A percentile compares a stretch with the other conserved stretches of the same genome.
phyloP scores from a whole-genome alignment of 2,888 invertebrate species.

The Chironomus riparius region DNA sequence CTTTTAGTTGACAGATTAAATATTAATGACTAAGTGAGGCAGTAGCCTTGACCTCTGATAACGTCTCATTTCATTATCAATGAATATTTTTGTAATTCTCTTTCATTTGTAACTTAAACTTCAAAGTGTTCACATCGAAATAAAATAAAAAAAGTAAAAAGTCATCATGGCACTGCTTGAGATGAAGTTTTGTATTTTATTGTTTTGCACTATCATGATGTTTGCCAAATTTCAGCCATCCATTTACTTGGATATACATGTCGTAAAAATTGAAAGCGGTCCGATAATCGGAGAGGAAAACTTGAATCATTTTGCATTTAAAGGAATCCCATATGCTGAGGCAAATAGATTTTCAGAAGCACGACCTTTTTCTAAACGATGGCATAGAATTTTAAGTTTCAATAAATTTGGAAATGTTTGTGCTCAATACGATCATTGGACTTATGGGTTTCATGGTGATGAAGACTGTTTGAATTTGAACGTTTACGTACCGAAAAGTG shows the following conservation, averaged over 20 bases:
- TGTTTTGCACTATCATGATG: neutral
- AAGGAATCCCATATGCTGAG: constrained; percentile 57
- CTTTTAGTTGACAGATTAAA: too few relatives aligned
- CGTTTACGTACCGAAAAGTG: constrained; percentile 47
- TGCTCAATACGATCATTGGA: constrained; percentile 51
- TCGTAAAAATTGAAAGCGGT: constrained; percentile 31
- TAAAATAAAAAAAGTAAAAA: too few relatives aligned
- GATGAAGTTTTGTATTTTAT: neutral
- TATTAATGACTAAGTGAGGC: too few relatives aligned
- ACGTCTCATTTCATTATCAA: too few relatives aligned
- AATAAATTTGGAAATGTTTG: constrained; percentile 50
- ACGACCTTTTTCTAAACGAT: constrained; percentile 31
- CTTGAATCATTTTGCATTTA: constrained; percentile 48
- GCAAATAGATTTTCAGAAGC: constrained; percentile 47
- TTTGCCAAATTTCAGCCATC: too few relatives aligned
- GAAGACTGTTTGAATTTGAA: constrained; percentile 62
- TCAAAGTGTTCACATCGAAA: neutral
- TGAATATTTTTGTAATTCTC: too few relatives aligned
- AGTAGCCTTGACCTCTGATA: too few relatives aligned
- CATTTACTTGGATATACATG: neutral
- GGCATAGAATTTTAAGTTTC: constrained; percentile 43
- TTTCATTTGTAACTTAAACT: too few relatives aligned
- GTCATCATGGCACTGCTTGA: too few relatives aligned
- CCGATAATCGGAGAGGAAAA: constrained; percentile 34
- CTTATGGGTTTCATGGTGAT: constrained; percentile 50